Percentiles rank a stretch among this genome's conserved stretches.
Conservation (phyloP, 2,113 vertebrate genomes). For the Tichodroma muraria region DNA sequence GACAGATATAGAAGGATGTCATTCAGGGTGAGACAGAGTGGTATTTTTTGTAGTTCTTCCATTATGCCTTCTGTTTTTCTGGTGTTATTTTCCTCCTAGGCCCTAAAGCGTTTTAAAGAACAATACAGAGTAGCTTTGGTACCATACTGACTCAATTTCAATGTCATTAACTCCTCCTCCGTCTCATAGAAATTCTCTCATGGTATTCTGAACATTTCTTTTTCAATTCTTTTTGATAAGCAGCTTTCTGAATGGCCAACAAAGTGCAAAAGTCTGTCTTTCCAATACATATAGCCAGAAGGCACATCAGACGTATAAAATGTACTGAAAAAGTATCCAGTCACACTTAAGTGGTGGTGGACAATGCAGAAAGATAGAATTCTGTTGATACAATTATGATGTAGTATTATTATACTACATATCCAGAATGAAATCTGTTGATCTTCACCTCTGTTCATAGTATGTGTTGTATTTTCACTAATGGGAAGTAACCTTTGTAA, state of each 20-base stretch:
- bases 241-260: not conserved
- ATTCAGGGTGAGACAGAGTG: not conserved
- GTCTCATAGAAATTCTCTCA: not conserved
- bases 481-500: not conserved
- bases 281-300: not conserved
- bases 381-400: not conserved
- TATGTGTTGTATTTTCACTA: not conserved
- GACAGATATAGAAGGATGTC: not conserved
- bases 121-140: not conserved
- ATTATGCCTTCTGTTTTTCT: not conserved
- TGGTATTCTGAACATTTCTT: not conserved
- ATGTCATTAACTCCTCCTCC: not conserved
- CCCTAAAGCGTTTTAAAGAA: not conserved
- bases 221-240: not conserved
- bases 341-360: not conserved
- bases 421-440: not conserved
- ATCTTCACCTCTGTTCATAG: not conserved
- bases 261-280: not conserved
- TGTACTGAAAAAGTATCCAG: not conserved
- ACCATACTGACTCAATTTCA: not conserved
- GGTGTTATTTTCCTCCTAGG: not conserved
- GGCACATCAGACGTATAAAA: not conserved
- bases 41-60: not conserved
- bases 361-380: not conserved
- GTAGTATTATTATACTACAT: not conserved